phyloP scores from a whole-genome alignment of 2,888 invertebrate species.

The Cheilosia impressa region DNA sequence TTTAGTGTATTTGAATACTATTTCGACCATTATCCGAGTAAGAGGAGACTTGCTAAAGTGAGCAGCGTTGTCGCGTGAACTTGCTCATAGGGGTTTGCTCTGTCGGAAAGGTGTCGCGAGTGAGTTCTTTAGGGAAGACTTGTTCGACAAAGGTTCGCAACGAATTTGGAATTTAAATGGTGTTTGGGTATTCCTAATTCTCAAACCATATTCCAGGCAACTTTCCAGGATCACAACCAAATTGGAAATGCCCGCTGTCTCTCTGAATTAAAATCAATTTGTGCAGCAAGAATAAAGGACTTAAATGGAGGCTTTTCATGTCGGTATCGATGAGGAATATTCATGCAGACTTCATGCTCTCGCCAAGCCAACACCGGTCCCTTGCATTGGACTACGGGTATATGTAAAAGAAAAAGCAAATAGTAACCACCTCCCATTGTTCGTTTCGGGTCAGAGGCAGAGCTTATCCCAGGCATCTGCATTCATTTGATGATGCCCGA shows the following conservation, averaged over 20 bases:
- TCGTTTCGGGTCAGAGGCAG: conserved; percentile 62
- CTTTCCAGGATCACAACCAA: not conserved
- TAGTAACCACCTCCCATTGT: conserved; percentile 63
- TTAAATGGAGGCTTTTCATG: too few species aligned
- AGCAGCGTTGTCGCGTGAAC: not conserved
- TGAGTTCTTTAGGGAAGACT: not conserved
- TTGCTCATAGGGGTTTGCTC: not conserved
- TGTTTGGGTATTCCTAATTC: too few species aligned
- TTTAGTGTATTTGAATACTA: conserved; percentile 48
- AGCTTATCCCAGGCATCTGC: conserved; percentile 74
- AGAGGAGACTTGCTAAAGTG: not conserved
- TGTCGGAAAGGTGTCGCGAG: not conserved
- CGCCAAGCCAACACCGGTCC: not conserved
- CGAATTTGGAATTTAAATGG: too few species aligned
- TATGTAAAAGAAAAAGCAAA: conserved; percentile 14
- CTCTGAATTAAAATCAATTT: too few species aligned
- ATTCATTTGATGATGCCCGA: conserved; percentile 74
- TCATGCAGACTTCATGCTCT: too few species aligned
- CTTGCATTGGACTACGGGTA: not conserved
- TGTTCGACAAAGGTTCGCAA: too few species aligned
- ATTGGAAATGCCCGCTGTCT: not conserved
- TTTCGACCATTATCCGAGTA: conserved; percentile 60
- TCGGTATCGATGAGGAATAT: not conserved
- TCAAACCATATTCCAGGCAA: too few species aligned
- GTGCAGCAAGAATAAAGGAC: not conserved